Base-by-base conservation (phyloP, 2,888 invertebrate genomes). In the Acanthosepion pharaonis region DNA sequence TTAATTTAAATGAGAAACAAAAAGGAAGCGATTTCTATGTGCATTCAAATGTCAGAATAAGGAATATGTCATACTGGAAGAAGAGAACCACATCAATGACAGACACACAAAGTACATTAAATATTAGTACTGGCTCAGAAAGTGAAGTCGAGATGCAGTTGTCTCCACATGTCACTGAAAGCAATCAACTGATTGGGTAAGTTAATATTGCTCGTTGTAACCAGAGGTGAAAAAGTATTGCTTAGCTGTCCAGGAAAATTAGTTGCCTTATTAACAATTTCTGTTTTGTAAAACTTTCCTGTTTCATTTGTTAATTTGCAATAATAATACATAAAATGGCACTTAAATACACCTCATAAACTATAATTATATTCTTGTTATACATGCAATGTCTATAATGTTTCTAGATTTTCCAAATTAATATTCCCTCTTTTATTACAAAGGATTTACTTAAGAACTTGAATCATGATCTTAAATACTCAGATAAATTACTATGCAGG, bases 111-210 rank as follows among this genome's bases (percentile, higher is more conserved):
- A 78, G n/a, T 78, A 78, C 20, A 33, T 15, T 33, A 78, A n/a
- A 78, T 78, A n/a, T 78, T 9, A 33, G 9, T 33, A n/a, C 78
- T n/a, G 78, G 5, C 5, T 78, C n/a, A 15, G 78, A 78, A 78
- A 78, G 9, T 15, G 4, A 18, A 78, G 78, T 15, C 15, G 78
- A 78, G 78, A n/a, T 18, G 18, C 78, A 78, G 5, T 78, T 78
- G n/a, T 78, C 78, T 33, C n/a, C 33, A 5, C n/a, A 33, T 78
- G 78, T 78, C n/a, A n/a, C n/a, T n/a, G 11, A n/a, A n/a, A n/a
- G n/a, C 78, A 78, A 8, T 78, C 78, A 78, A n/a, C 78, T 78
- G 78, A 78, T 78, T 78, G 78, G 78, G 78, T 78, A 78, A 78
- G 78, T 78, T 9, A 78, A 78, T 15, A 28, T 59, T 59, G 5